A percentile compares a stretch with the other conserved stretches of the same genome.
Evolutionary conservation across 2,888 invertebrate species (phyloP).

Genomic region (Megastigmus dorsalis): DNA sequence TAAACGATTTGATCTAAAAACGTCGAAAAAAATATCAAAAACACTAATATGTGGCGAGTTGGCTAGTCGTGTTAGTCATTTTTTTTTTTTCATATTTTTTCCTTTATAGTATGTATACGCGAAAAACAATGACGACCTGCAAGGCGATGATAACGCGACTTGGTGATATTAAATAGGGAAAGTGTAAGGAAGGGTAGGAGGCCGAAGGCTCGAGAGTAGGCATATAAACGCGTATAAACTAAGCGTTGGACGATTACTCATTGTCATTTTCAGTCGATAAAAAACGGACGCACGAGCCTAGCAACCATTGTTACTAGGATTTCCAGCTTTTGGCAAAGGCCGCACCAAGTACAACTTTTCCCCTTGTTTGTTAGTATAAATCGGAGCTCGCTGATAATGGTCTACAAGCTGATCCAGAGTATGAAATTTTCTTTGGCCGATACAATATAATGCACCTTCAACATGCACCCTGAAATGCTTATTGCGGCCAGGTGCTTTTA

Average conservation of each 20-base stretch:
- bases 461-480: constrained; percentile 99
- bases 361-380: constrained; percentile 97
- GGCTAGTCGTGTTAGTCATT: constrained; percentile 49
- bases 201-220: constrained; percentile 28
- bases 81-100: constrained; percentile 35
- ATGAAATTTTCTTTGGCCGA: constrained; percentile 98
- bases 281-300: constrained; percentile 52
- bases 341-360: constrained; percentile 98
- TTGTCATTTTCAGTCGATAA: constrained; percentile 53
- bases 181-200: constrained; percentile 21
- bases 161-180: constrained; percentile 45
- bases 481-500: constrained; percentile 98
- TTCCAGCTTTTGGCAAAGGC: constrained; percentile 84
- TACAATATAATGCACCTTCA: constrained; percentile 93
- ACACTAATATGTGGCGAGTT: constrained; percentile 46
- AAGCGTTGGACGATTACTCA: constrained; percentile 51
- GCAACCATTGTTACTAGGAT: constrained; percentile 72
- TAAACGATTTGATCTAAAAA: constrained; percentile 45
- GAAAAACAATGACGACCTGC: constrained; percentile 46
- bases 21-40: constrained; percentile 46
- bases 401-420: constrained; percentile 96
- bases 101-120: constrained; percentile 40
- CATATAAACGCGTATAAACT: constrained; percentile 50
- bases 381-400: constrained; percentile 99
- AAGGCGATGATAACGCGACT: constrained; percentile 48